Conservation (phyloP, 2,113 vertebrate species). For the Pipa parva region DNA sequence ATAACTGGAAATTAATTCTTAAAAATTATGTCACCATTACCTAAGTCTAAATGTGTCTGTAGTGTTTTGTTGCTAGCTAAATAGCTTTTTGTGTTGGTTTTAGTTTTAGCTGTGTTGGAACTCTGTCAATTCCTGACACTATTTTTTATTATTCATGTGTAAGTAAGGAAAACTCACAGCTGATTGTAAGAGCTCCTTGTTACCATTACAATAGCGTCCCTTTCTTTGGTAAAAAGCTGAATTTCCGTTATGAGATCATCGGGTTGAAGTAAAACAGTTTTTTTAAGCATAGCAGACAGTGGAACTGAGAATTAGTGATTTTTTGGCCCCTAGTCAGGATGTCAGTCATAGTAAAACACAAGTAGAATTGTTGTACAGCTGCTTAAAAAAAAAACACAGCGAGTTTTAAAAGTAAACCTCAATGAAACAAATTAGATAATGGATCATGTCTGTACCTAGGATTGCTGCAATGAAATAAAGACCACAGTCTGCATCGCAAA, state of each 20-base stretch:
- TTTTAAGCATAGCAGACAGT: slow-evolving; percentile 58
- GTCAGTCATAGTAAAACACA: slow-evolving; percentile 66
- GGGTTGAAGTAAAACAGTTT: slow-evolving; percentile 69
- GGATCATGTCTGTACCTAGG: too few relatives aligned
- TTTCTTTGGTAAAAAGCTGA: slow-evolving; percentile 64
- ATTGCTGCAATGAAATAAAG: too few relatives aligned
- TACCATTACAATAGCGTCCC: slow-evolving; percentile 73
- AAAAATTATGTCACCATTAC: slow-evolving; percentile 70
- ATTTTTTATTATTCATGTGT: slow-evolving; percentile 52
- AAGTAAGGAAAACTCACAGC: slow-evolving; percentile 64
- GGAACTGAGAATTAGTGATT: slow-evolving; percentile 63
- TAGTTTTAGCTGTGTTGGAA: slow-evolving; percentile 63
- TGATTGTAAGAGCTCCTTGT: slow-evolving; percentile 74
- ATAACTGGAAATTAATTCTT: slow-evolving; percentile 62
- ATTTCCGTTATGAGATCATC: slow-evolving; percentile 80
- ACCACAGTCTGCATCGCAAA: too few relatives aligned
- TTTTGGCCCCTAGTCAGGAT: slow-evolving; percentile 57
- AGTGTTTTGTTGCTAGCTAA: slow-evolving; percentile 62
- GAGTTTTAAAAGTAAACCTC: too few relatives aligned
- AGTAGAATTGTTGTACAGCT: slow-evolving; percentile 55
- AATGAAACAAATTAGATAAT: too few relatives aligned
- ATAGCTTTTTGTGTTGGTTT: slow-evolving; percentile 58
- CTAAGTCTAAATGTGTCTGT: slow-evolving; percentile 69
- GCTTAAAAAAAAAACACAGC: too few relatives aligned
- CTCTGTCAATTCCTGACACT: slow-evolving; percentile 59